Conservation (phyloP, 2,888 invertebrate species). For the Melanchra persicariae region DNA sequence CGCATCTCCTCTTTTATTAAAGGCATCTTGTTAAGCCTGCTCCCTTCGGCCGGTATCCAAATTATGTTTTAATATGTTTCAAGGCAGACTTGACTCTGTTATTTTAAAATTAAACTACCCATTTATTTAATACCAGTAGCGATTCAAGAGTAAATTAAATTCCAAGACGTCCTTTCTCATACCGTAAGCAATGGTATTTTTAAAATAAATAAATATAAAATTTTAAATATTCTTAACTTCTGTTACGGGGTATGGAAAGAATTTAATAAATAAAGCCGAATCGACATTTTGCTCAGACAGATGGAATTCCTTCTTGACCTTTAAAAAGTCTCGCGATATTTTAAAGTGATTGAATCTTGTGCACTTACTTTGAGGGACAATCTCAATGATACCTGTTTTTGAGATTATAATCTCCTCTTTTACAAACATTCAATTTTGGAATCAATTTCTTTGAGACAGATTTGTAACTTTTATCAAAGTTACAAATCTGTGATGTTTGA, state of each 20-base stretch:
- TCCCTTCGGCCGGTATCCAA: slow-evolving; percentile 59
- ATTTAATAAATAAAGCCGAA: slow-evolving; percentile 71
- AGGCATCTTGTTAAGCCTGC: slow-evolving; percentile 48
- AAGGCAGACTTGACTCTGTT: slow-evolving; percentile 47
- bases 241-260: slow-evolving; percentile 57
- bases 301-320: slow-evolving; percentile 63
- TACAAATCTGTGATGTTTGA: too few species aligned
- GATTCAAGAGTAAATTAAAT: slow-evolving; percentile 79
- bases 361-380: slow-evolving; percentile 6
- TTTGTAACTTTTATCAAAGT: slow-evolving; percentile 21
- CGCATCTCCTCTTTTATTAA: slow-evolving; percentile 55
- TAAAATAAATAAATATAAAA: slow-evolving; percentile 64
- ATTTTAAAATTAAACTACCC: slow-evolving; percentile 70
- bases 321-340: slow-evolving; percentile 51
- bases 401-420: slow-evolving; percentile 11
- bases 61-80: slow-evolving; percentile 67
- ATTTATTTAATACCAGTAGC: slow-evolving; percentile 59
- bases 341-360: slow-evolving; percentile 32
- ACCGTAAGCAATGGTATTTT: slow-evolving; percentile 70
- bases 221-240: slow-evolving; percentile 65
- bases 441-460: slow-evolving; percentile 1
- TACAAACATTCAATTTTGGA: slow-evolving; percentile 11
- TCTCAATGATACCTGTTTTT: slow-evolving; percentile 7
- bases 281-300: slow-evolving; percentile 58
- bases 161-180: slow-evolving; percentile 74